phyloP scores from a whole-genome alignment of 2,888 invertebrate species.

The Tribolium freemani region DNA sequence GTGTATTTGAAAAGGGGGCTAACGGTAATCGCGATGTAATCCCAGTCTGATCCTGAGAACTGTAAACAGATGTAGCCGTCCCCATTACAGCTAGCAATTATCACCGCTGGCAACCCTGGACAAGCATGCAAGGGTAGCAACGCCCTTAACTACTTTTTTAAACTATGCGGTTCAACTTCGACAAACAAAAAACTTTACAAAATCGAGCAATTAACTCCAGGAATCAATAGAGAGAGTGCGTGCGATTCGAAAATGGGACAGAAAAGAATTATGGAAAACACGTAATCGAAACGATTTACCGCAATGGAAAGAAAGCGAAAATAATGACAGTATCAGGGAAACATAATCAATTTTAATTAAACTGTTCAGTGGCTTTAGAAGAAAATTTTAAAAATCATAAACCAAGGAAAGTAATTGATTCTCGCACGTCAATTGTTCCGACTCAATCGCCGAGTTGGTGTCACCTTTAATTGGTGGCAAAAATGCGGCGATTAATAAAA shows the following conservation, averaged over 20 bases:
- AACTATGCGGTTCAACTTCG: conserved; percentile 31
- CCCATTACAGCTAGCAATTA: conserved; percentile 58
- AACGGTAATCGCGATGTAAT: conserved; percentile 56
- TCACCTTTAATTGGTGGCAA: background rate
- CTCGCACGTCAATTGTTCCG: too few species aligned
- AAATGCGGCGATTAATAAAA: background rate
- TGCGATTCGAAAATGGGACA: conserved; percentile 1
- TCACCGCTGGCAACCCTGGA: conserved; percentile 50
- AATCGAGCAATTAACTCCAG: conserved; percentile 38
- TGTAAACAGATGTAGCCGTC: conserved; percentile 59
- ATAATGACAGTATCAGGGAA: too few species aligned
- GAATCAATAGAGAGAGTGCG: conserved; percentile 11
- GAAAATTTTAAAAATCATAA: background rate
- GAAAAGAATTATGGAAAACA: conserved; percentile 14
- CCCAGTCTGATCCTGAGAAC: conserved; percentile 56
- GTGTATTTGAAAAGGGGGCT: conserved; percentile 46
- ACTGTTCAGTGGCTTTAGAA: background rate
- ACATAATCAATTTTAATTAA: too few species aligned
- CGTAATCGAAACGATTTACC: conserved; percentile 17
- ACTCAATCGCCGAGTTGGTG: background rate
- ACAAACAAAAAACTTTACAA: conserved; percentile 23
- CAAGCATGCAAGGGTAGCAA: conserved; percentile 43
- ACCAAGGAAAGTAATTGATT: background rate
- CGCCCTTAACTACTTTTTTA: conserved; percentile 52
- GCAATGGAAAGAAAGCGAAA: conserved; percentile 4